Evolutionary conservation across 30 jellyfish, hydroid and myxozoan genomes (phyloP).

Genomic region (Mastigias papua): DNA sequence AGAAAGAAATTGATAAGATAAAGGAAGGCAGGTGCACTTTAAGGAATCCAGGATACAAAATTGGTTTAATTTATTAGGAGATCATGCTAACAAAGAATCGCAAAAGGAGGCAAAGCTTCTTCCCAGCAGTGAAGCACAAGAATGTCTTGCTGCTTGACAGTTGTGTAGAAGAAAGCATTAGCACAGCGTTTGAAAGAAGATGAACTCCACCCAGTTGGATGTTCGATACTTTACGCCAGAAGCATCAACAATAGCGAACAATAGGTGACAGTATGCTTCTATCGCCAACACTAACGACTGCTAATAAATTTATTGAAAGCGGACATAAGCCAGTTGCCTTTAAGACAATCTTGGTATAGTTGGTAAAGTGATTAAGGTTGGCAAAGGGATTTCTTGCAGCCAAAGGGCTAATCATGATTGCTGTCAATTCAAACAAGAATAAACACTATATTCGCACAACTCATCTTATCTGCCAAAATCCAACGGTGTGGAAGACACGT

Average conservation of each 20-base stretch:
- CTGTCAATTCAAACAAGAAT: no score
- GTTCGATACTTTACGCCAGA: neutral
- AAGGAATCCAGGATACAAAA: conserved; percentile 9
- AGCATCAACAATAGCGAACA: neutral
- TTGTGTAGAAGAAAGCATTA: neutral
- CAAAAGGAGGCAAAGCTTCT: neutral
- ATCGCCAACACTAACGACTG: neutral
- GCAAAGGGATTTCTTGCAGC: no score
- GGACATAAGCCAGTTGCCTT: conserved; percentile 6
- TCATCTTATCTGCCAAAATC: no score
- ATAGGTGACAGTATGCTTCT: neutral
- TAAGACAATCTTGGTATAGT: neutral
- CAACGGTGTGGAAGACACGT: no score
- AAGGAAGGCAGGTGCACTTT: conserved; percentile 1
- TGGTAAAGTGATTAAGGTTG: neutral
- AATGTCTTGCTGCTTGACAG: neutral
- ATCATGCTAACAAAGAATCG: neutral
- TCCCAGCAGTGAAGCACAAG: neutral
- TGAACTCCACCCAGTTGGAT: neutral
- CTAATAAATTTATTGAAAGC: neutral
- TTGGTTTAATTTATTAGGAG: conserved; percentile 2
- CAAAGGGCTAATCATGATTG: no score
- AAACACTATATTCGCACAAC: no score
- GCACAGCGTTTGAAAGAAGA: conserved; percentile 6
- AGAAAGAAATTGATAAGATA: neutral